Base-by-base conservation (phyloP, 2,113 vertebrate species). In the Zeus faber region DNA sequence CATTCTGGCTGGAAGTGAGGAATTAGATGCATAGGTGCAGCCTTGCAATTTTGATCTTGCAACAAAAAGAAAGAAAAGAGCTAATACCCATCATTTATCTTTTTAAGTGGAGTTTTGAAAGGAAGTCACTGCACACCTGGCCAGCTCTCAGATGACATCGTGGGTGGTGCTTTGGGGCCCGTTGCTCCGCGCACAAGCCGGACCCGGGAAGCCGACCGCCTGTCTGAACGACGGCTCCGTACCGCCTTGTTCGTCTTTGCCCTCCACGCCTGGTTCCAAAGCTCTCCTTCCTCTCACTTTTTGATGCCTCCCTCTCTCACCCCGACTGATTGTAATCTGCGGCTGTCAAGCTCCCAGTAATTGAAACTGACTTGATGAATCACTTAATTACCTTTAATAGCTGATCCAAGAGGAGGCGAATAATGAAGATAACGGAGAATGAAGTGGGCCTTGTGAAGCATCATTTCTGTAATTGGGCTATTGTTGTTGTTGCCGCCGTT, bases 291-390 rank as follows among this genome's bases (percentile, higher is more conserved):
- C 39, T 21, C 47, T 23, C 47, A 51, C 44, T 70, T 82, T 81
- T 79, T 75, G 57, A 73, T 14, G 29, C 59, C 60, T 67, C 35
- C 52, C 54, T 67, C 43, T 41, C 45, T 67, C 49, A 70, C 66
- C 79, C 76, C 79, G 41, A 50, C 72, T 81, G 87, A 95, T 94
- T 92, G 89, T 91, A 89, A 88, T 92, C 90, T 90, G 90, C 88
- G 89, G 86, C 91, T 95, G 94, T 92, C 91, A 91, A 79, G 83
- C 86, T 90, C 89, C 89, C 70, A 86, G 92, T 93, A 95, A 94
- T 94, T 94, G 93, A 93, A 93, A 94, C 91, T 86, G 91, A 85
- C 91, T 93, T 95, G 93, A 95, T 94, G 89, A 94, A 96, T 95
- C 89, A 88, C 92, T 94, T 92, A 91, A 93, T 94, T 94, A 92